phyloP scores from a whole-genome alignment of 2,797 vertebrate genomes.

The Dermochelys coriacea region DNA sequence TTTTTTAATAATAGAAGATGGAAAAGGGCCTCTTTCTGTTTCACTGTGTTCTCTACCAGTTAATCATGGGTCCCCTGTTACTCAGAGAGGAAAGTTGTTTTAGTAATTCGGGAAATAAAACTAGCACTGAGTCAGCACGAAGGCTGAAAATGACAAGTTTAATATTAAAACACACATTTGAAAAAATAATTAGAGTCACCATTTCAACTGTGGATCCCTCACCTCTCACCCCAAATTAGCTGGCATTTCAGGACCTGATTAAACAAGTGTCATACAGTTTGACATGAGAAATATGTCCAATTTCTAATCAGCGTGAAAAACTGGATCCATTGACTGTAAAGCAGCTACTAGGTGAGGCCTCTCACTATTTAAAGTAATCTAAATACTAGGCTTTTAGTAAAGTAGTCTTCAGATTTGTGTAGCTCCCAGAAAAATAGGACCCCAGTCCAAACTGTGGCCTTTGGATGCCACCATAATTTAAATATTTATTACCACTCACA shows the following conservation, averaged over 20 bases:
- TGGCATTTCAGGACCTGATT: slow-evolving; percentile 30
- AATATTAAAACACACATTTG: slow-evolving; percentile 51
- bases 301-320: slow-evolving; percentile 24
- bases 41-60: slow-evolving; percentile 43
- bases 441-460: background rate
- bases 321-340: background rate
- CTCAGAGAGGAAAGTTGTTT: slow-evolving; percentile 77
- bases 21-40: slow-evolving; percentile 73
- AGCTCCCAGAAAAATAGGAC: background rate
- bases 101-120: slow-evolving; percentile 79
- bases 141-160: slow-evolving; percentile 64
- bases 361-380: background rate
- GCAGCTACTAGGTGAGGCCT: background rate
- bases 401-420: slow-evolving; percentile 13
- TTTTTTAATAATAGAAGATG: slow-evolving; percentile 73
- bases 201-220: background rate
- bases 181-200: slow-evolving; percentile 61
- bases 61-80: slow-evolving; percentile 73
- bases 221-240: background rate
- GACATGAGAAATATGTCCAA: slow-evolving; percentile 21
- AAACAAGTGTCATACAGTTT: slow-evolving; percentile 32
- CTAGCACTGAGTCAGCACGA: slow-evolving; percentile 78
- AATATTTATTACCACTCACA: slow-evolving; percentile 24
- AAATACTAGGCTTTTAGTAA: background rate
- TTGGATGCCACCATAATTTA: background rate